Evolutionary conservation across 2,888 invertebrate genomes (phyloP).

Genomic region (Drymonia ruficornis): DNA sequence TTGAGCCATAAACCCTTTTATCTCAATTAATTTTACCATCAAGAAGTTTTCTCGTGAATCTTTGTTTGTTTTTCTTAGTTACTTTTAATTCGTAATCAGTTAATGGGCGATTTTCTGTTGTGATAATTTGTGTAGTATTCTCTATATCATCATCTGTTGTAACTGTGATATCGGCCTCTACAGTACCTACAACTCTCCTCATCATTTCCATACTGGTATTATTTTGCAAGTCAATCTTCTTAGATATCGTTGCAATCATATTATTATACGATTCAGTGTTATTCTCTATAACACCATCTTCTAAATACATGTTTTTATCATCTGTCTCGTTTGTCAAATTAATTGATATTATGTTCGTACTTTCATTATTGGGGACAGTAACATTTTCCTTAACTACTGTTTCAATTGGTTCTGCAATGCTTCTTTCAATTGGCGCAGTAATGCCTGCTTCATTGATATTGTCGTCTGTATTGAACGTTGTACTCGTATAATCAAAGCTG

Average conservation of each 20-base stretch:
- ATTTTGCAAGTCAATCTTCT: slow-evolving; percentile 63
- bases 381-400: slow-evolving; percentile 6
- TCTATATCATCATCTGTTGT: slow-evolving; percentile 6
- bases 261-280: slow-evolving; percentile 41
- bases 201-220: slow-evolving; percentile 61
- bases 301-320: slow-evolving; percentile 44
- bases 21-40: slow-evolving; percentile 42
- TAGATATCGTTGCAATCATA: slow-evolving; percentile 56
- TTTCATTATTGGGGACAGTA: slow-evolving; percentile 17
- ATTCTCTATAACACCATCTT: slow-evolving; percentile 17
- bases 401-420: slow-evolving; percentile 7
- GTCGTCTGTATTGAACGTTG: slow-evolving; percentile 12
- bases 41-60: slow-evolving; percentile 39
- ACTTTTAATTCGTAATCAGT: slow-evolving; percentile 20
- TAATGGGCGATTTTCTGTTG: slow-evolving; percentile 10
- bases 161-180: slow-evolving; percentile 18
- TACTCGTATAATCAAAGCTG: slow-evolving; percentile 44
- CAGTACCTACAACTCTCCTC: slow-evolving; percentile 36
- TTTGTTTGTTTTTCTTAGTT: slow-evolving; percentile 48
- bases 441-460: slow-evolving; percentile 13
- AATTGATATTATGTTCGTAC: slow-evolving; percentile 33
- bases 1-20: background rate
- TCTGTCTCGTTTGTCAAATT: slow-evolving; percentile 45
- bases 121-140: slow-evolving; percentile 6
- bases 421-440: slow-evolving; percentile 10